Evolutionary conservation across 2,888 invertebrate genomes (phyloP), one percentile per base, ranked within the genome.

Genomic region (Rhopalosiphum nymphaeae): DNA sequence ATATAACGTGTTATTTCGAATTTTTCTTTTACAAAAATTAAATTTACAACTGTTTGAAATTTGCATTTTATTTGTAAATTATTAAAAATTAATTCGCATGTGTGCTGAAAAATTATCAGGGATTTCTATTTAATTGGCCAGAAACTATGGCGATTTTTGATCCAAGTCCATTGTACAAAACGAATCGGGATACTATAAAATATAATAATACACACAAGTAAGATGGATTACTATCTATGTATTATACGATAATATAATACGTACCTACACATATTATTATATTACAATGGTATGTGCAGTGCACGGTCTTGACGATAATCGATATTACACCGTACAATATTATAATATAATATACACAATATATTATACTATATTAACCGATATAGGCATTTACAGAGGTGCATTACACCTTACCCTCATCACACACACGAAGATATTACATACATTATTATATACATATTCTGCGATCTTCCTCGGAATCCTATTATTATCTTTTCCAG

Each of bases 401-500:
- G 67, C 16, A 25, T 67, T 67, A 36, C 67, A 67, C n/a, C 67
- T 67, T n/a, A 36, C 21, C 9, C 21, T 1, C 16, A 21, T 5
- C n/a, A 4, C 36, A 36, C 9, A 7, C 78, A 78, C 21, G 67
- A 36, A 2, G 21, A 67, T 67, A 78, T 85, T 44, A 85, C 11
- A 84, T 36, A 85, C 21, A 21, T 84, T 78, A 21, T 85, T 36
- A 11, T 61, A 78, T 9, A 25, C 21, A 36, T 36, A 78, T 21
- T 21, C 3, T 9, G 78, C 9, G 78, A 21, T n/a, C 13, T 87
- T 53, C 29, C 56, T 53, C 29, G 10, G 91, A 67, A 94, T 94
- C 86, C 44, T 46, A 46, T 53, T 91, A 91, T 94, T 94, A 91
- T 87, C 90, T 91, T 87, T 91, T 94, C 85, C 57, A 78, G 36